phyloP scores from a whole-genome alignment of 2,888 invertebrate genomes.

The Ypsolopha scabrella region DNA sequence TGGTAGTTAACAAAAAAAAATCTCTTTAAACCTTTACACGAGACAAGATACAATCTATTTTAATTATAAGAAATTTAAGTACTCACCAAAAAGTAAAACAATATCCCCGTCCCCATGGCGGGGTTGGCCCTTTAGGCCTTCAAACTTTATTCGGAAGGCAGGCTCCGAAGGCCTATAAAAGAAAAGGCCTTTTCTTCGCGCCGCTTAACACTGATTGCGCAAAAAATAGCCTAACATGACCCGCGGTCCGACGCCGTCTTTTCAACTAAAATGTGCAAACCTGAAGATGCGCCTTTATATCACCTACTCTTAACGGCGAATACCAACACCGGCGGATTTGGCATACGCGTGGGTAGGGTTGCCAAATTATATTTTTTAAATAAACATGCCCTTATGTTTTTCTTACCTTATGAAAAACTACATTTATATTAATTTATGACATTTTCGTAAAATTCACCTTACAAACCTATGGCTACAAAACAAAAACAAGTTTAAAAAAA shows the following conservation, averaged over 20 bases:
- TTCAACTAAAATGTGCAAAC: constrained; percentile 67
- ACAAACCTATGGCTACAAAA: too few relatives aligned
- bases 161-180: not conserved
- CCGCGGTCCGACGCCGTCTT: constrained; percentile 58
- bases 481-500: too few relatives aligned
- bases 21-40: not conserved
- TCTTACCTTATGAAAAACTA: too few relatives aligned
- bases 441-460: too few relatives aligned
- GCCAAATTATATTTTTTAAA: too few relatives aligned
- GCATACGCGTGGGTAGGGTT: constrained; percentile 27
- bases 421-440: too few relatives aligned
- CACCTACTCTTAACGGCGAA: constrained; percentile 63
- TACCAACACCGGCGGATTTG: constrained; percentile 60
- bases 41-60: not conserved
- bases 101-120: constrained; percentile 58
- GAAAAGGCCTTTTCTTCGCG: constrained; percentile 8
- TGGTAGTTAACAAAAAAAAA: too few relatives aligned
- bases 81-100: constrained; percentile 56
- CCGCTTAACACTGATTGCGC: constrained; percentile 35
- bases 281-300: constrained; percentile 68
- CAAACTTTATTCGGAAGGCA: constrained; percentile 25
- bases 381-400: too few relatives aligned
- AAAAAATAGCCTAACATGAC: constrained; percentile 53
- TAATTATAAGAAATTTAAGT: not conserved
- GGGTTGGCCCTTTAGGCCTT: constrained; percentile 41